A percentile compares a stretch with the other conserved stretches of the same genome.
phyloP scores from a whole-genome alignment of 2,797 vertebrate species.

The Enoplosus armatus region DNA sequence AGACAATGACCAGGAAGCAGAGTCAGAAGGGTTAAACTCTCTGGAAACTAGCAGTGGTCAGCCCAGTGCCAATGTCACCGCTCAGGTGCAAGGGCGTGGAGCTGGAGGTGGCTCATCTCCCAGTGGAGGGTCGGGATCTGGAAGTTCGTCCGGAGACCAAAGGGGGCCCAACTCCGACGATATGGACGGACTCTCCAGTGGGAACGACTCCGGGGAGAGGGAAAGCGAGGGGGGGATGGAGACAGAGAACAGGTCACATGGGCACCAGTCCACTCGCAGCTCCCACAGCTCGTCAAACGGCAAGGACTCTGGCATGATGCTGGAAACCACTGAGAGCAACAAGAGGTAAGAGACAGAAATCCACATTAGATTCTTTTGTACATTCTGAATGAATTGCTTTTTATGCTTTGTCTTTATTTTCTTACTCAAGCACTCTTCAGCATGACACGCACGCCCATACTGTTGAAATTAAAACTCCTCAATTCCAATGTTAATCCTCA shows the following conservation, averaged over 20 bases:
- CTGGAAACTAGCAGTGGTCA: slow-evolving; percentile 43
- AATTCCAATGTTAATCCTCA: too few species aligned
- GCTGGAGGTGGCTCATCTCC: slow-evolving; percentile 64
- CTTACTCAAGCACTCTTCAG: too few species aligned
- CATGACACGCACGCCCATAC: too few species aligned
- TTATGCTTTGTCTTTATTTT: background rate
- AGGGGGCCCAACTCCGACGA: slow-evolving; percentile 85
- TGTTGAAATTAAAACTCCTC: too few species aligned
- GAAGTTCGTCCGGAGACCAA: slow-evolving; percentile 65
- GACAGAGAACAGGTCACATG: slow-evolving; percentile 70
- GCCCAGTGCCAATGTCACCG: slow-evolving; percentile 39
- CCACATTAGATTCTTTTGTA: background rate
- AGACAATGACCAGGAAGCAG: slow-evolving; percentile 63
- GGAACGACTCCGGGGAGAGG: slow-evolving; percentile 90
- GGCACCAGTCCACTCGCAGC: slow-evolving; percentile 86
- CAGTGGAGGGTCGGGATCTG: slow-evolving; percentile 64
- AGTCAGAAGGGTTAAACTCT: slow-evolving; percentile 53
- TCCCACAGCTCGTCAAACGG: slow-evolving; percentile 90
- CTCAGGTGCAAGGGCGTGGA: slow-evolving; percentile 60
- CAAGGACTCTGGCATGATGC: slow-evolving; percentile 91
- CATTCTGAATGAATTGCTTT: too few species aligned
- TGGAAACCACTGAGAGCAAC: slow-evolving; percentile 91
- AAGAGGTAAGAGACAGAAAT: slow-evolving; percentile 85
- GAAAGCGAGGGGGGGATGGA: slow-evolving; percentile 85
- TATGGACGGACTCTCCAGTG: slow-evolving; percentile 90